Conservation (phyloP, 2,113 vertebrate genomes). For the Motacilla tschutschensis region DNA sequence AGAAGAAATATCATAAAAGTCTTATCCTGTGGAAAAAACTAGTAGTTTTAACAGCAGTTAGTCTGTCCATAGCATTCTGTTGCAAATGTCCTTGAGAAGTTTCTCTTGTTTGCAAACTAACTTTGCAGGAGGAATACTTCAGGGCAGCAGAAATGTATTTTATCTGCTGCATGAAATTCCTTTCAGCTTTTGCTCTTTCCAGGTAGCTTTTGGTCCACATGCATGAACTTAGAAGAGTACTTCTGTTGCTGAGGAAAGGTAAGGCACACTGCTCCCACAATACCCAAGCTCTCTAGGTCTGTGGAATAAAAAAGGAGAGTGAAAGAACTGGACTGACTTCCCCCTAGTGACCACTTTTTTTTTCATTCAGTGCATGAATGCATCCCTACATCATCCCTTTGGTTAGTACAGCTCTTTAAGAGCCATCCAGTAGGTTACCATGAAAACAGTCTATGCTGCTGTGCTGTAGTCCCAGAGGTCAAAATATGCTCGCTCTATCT, state of each 20-base stretch:
- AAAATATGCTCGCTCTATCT: neutral
- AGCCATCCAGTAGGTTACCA: neutral
- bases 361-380: neutral
- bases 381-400: neutral
- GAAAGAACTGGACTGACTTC: neutral
- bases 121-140: neutral
- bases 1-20: neutral
- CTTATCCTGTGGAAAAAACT: neutral
- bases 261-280: neutral
- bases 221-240: neutral
- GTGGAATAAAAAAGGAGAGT: neutral
- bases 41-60: neutral
- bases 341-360: neutral
- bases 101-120: neutral
- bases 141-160: neutral
- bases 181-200: neutral
- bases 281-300: neutral
- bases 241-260: neutral
- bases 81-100: neutral
- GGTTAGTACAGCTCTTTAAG: neutral
- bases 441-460: neutral
- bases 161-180: neutral
- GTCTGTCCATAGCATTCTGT: neutral
- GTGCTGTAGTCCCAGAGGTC: neutral
- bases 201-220: neutral